Conservation (phyloP, 2,888 invertebrate genomes). For the Poecilus cupreus region DNA sequence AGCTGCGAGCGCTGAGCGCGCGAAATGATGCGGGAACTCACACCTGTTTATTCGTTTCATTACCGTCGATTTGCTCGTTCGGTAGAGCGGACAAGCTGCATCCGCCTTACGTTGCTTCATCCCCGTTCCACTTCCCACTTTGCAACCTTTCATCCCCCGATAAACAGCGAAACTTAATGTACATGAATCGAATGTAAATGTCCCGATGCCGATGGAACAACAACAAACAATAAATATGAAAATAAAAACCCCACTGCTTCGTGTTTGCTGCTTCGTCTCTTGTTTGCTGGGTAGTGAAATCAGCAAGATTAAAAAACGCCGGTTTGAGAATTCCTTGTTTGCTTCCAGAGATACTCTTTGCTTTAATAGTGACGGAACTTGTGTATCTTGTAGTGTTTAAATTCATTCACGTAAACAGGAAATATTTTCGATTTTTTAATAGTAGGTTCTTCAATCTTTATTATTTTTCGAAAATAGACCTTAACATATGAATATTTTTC, state of each 20-base stretch:
- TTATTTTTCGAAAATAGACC: too few species aligned
- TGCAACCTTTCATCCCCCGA: background rate
- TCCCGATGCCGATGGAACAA: background rate
- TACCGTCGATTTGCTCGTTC: constrained; percentile 32
- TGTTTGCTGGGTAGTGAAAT: background rate
- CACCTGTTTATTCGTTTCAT: constrained; percentile 50
- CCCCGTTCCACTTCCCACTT: background rate
- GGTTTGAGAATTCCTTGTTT: too few species aligned
- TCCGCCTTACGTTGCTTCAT: constrained; percentile 5
- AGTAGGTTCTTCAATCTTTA: too few species aligned
- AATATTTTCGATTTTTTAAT: too few species aligned
- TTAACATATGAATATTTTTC: too few species aligned
- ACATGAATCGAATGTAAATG: background rate
- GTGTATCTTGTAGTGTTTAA: too few species aligned
- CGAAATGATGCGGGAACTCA: constrained; percentile 21
- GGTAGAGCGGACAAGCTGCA: constrained; percentile 12
- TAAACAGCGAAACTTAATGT: background rate
- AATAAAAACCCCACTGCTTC: background rate
- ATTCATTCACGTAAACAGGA: too few species aligned
- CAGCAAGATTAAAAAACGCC: background rate
- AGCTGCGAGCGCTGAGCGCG: background rate
- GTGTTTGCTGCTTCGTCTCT: background rate
- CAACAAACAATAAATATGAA: constrained; percentile 4
- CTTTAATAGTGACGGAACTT: too few species aligned
- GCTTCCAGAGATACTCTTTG: too few species aligned